These are phyloP conservation scores for Siniperca obscura DNA, from an alignment of 2,797 vertebrate species.

Conservation along the genomic window DNA sequence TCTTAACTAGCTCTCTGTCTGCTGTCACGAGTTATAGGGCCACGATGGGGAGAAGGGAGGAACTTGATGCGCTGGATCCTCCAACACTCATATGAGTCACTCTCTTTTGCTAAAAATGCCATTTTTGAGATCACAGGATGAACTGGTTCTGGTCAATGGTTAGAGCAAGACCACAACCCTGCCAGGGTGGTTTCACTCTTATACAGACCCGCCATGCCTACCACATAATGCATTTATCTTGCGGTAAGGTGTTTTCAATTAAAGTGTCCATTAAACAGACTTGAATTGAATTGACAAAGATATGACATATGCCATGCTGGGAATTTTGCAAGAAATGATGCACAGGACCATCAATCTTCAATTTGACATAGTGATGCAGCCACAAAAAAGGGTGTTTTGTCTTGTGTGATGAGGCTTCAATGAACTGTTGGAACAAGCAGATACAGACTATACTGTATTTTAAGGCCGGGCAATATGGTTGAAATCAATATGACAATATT, in stretches of 20 bases:
- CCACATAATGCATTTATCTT: background rate
- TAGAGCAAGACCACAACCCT: background rate
- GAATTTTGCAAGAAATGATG: no score
- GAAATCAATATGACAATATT: no score
- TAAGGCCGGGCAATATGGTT: no score
- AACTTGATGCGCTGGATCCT: background rate
- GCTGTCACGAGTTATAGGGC: constrained; percentile 39
- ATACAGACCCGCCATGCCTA: background rate
- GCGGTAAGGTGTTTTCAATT: background rate
- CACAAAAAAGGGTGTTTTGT: no score
- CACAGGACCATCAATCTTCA: no score
- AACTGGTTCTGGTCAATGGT: background rate
- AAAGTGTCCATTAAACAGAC: no score
- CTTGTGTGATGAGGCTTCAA: no score
- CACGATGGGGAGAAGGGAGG: background rate
- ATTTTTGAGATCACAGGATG: background rate
- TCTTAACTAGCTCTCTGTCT: constrained; percentile 67
- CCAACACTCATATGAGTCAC: background rate
- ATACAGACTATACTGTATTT: no score
- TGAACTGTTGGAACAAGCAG: no score
- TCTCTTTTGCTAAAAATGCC: background rate
- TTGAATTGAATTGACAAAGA: no score
- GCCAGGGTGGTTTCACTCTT: background rate
- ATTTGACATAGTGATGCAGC: no score
- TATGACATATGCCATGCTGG: no score